Evolutionary conservation across 2,797 vertebrate genomes (phyloP).

Genomic region (Bradypus variegatus): DNA sequence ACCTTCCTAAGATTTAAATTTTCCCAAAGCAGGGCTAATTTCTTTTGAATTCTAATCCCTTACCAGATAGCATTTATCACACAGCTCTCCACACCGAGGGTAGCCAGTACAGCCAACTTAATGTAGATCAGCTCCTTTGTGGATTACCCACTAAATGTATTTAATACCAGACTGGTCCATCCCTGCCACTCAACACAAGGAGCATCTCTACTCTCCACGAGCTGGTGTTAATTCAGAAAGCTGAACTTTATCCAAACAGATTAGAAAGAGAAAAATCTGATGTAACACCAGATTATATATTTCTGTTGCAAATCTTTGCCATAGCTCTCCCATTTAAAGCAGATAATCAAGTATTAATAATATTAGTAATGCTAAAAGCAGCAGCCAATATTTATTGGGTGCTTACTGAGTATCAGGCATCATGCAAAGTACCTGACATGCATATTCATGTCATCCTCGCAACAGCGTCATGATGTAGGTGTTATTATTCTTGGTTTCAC

Average conservation of each 20-base stretch:
- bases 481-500: not conserved
- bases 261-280: not conserved
- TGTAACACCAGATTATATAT: not conserved
- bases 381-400: not conserved
- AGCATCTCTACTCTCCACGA: not conserved
- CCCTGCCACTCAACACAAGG: not conserved
- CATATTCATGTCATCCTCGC: not conserved
- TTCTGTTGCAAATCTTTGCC: not conserved
- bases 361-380: not conserved
- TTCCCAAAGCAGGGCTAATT: not conserved
- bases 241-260: not conserved
- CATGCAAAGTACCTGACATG: rapidly evolving
- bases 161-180: not conserved
- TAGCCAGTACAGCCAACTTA: not conserved
- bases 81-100: not conserved
- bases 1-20: not conserved
- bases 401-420: not conserved
- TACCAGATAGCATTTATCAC: not conserved
- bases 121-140: not conserved
- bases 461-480: rapidly evolving
- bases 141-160: not conserved
- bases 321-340: not conserved
- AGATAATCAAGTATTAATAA: not conserved
- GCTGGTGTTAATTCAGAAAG: conserved; percentile 10
- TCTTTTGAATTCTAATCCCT: conserved; percentile 26